Conservation (phyloP, 2,797 vertebrate species). For the Tenualosa thibaudeaui region DNA sequence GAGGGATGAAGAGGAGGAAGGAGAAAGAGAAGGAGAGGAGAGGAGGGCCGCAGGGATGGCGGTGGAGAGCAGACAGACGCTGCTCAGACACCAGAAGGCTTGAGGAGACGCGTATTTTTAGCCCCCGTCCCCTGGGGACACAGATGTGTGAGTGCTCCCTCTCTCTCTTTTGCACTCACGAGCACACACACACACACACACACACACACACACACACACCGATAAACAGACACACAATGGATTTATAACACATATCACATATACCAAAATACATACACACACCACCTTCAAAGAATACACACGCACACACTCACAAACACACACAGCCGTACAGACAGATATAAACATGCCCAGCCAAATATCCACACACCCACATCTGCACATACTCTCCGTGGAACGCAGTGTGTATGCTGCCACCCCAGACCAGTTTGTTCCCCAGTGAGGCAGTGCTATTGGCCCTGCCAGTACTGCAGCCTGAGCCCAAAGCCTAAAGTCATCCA, state of each 20-base stretch:
- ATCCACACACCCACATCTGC: conserved; percentile 41
- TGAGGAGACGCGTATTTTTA: conserved; percentile 85
- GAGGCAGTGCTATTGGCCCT: background rate
- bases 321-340: background rate
- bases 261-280: background rate
- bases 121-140: conserved; percentile 79
- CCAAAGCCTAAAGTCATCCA: background rate
- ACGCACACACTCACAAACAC: conserved; percentile 34
- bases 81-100: conserved; percentile 85
- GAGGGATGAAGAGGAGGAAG: conserved; percentile 61
- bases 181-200: conserved; percentile 26
- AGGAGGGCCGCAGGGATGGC: conserved; percentile 71
- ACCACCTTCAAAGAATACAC: conserved; percentile 27
- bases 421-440: background rate
- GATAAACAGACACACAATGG: conserved; percentile 26
- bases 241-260: background rate
- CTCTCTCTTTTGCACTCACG: conserved; percentile 25
- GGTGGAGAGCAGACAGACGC: conserved; percentile 81
- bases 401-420: background rate
- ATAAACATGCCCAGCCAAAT: background rate
- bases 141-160: conserved; percentile 77
- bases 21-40: conserved; percentile 66
- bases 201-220: conserved; percentile 30
- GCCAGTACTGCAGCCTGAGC: background rate
- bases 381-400: conserved; percentile 50